These are phyloP conservation scores for Latrodectus geometricus DNA, from an alignment of 1,140 invertebrate species.

Conservation along the genomic window DNA sequence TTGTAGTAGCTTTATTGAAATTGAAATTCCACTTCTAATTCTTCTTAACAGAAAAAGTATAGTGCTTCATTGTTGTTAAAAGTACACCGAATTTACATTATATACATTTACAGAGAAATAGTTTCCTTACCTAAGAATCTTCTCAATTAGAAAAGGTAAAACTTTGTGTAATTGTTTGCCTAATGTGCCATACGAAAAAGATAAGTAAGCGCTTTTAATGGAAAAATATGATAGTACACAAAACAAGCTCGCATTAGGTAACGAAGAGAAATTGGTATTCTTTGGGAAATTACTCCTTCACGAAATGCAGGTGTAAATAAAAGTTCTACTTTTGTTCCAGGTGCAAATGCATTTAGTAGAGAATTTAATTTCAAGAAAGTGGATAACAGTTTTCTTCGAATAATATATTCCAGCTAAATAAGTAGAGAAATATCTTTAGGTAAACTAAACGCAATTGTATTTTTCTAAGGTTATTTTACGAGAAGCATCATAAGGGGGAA, in stretches of 20 bases:
- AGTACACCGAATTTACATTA: too few relatives aligned
- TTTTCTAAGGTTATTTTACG: too few relatives aligned
- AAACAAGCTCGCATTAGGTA: not conserved
- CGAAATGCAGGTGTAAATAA: not conserved
- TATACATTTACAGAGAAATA: too few relatives aligned
- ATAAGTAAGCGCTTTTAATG: not conserved
- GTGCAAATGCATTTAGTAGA: not conserved
- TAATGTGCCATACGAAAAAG: not conserved
- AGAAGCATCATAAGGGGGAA: too few relatives aligned
- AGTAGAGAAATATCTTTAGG: too few relatives aligned
- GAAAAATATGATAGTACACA: not conserved
- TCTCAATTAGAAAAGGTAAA: not conserved
- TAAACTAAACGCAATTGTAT: too few relatives aligned
- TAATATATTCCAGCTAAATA: too few relatives aligned
- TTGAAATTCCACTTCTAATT: too few relatives aligned
- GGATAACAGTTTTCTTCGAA: too few relatives aligned
- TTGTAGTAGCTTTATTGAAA: too few relatives aligned
- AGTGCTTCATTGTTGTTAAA: too few relatives aligned
- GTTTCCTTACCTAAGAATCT: not conserved
- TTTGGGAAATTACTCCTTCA: not conserved
- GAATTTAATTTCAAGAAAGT: not conserved
- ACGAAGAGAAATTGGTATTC: conserved; percentile 1
- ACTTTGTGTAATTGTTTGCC: not conserved
- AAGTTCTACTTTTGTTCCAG: not conserved
- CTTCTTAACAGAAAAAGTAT: too few relatives aligned